Conservation (phyloP, 92 coral and sea anemone genomes). For the Parazoanthus swiftii region DNA sequence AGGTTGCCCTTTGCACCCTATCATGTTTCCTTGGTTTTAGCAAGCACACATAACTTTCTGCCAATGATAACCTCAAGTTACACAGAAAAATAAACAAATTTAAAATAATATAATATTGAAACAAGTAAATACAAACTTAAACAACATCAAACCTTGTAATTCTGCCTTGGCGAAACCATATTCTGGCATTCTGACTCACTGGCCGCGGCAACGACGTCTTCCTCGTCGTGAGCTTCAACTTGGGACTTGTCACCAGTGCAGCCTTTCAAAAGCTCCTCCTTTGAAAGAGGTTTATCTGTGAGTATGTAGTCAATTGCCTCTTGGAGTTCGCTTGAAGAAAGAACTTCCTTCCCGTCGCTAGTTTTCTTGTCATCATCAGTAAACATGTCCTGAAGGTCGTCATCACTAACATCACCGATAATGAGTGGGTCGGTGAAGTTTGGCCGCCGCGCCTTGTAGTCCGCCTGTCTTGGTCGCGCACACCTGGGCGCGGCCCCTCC, state of each 20-base stretch:
- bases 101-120: too few relatives aligned
- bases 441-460: slow-evolving; percentile 17
- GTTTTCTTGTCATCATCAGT: neutral
- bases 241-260: neutral
- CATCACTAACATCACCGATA: slow-evolving; percentile 1
- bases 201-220: neutral
- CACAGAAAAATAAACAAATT: too few relatives aligned
- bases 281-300: neutral
- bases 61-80: too few relatives aligned
- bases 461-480: slow-evolving; percentile 15
- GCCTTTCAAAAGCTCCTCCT: neutral
- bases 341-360: neutral
- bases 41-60: too few relatives aligned
- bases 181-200: neutral
- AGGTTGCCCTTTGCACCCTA: too few relatives aligned
- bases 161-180: neutral
- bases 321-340: neutral
- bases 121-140: too few relatives aligned
- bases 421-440: slow-evolving; percentile 29
- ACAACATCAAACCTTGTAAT: neutral
- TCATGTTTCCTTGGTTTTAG: too few relatives aligned
- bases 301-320: slow-evolving; percentile 27
- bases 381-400: neutral
- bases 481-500: neutral
- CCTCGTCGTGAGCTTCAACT: neutral